phyloP scores from a whole-genome alignment of 2,888 invertebrate species.

The Macroteleia sp. region DNA sequence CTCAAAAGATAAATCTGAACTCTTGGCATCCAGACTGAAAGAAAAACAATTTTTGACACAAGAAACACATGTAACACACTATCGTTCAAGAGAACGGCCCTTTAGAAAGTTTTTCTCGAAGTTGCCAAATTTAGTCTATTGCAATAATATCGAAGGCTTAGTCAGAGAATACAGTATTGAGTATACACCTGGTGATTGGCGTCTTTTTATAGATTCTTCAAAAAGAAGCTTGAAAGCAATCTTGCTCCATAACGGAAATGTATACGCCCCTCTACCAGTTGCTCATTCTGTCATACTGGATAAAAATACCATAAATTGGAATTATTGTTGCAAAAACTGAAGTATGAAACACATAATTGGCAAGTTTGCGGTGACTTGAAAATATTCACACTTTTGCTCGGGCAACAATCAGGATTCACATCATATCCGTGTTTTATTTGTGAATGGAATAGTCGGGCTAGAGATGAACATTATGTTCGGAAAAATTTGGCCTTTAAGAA shows the following conservation, averaged over 20 bases:
- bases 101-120: neutral
- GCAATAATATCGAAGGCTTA: neutral
- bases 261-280: constrained; percentile 74
- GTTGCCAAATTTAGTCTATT: neutral
- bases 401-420: too few species aligned
- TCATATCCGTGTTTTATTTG: constrained; percentile 50
- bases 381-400: constrained; percentile 62
- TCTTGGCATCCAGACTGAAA: neutral
- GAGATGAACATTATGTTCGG: neutral
- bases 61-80: neutral
- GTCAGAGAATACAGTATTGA: neutral
- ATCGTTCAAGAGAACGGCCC: neutral
- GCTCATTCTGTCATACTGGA: constrained; percentile 71
- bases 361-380: constrained; percentile 72
- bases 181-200: neutral
- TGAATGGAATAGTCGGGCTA: constrained; percentile 48
- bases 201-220: constrained; percentile 44
- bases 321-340: neutral
- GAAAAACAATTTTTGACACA: neutral
- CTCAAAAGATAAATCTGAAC: neutral
- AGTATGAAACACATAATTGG: neutral
- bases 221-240: constrained; percentile 71
- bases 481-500: neutral
- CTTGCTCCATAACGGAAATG: constrained; percentile 69
- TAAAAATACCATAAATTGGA: constrained; percentile 40